These are phyloP conservation scores for Scarus forsteni DNA, from an alignment of 2,797 vertebrate genomes.

Conservation along the genomic window DNA sequence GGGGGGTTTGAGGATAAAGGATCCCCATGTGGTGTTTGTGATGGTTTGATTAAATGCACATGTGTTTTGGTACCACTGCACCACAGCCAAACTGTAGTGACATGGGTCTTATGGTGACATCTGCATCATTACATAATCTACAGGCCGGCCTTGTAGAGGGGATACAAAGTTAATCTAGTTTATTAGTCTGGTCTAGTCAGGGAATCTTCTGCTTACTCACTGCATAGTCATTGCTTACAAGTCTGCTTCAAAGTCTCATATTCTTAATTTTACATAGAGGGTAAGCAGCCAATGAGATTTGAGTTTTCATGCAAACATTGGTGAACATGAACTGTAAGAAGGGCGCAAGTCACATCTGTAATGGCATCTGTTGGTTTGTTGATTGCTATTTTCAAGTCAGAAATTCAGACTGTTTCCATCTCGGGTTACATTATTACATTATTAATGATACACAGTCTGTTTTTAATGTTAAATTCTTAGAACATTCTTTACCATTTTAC, in stretches of 20 bases:
- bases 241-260: neutral
- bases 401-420: too few species aligned
- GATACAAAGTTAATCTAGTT: conserved; percentile 5
- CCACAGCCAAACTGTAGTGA: neutral
- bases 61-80: conserved; percentile 12
- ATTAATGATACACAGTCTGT: too few species aligned
- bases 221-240: neutral
- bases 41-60: neutral
- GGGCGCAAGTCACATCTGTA: too few species aligned
- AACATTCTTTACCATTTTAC: too few species aligned
- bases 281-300: too few species aligned
- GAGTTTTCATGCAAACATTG: too few species aligned
- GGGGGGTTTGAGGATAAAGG: neutral
- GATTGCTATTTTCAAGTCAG: too few species aligned
- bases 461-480: too few species aligned
- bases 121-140: conserved; percentile 17
- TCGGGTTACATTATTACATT: too few species aligned
- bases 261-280: too few species aligned
- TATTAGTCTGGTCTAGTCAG: neutral
- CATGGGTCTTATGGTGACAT: conserved; percentile 14
- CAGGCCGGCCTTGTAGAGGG: conserved; percentile 4
- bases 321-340: too few species aligned
- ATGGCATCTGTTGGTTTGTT: too few species aligned
- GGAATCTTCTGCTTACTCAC: neutral
- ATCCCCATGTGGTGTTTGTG: neutral